Base-by-base conservation (phyloP, 2,888 invertebrate species). In the Agrochola macilenta region DNA sequence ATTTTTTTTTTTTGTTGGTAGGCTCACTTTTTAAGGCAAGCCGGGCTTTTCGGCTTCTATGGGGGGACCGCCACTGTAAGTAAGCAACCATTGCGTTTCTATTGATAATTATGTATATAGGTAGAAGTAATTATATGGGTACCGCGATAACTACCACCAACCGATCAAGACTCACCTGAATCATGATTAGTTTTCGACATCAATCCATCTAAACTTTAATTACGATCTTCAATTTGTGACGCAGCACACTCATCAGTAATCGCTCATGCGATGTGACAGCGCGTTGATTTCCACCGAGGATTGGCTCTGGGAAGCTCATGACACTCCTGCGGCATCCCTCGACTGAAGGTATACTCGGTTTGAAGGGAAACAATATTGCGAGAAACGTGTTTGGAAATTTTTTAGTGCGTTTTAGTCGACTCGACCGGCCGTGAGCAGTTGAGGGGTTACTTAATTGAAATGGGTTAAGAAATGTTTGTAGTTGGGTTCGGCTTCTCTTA, bases 191-290 rank as follows among this genome's bases (percentile, higher is more conserved):
- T 89, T 88, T 86, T 81, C 85, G 79, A 83, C 82, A 79, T 74
- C 81, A 82, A 86, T 88, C 85, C 43, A 84, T 89, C 80, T 79
- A 86, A 88, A 88, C 82, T 88, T 88, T 89, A 88, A 88, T 89
- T 89, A 84, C 69, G 63, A 78, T 75, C 78, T 68, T 78, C 79
- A 80, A 89, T 82, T 88, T 87, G 76, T 79, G 80, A 79, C 63
- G 63, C 35, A 78, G 64, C 70, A 77, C 78, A 81, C 72, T 85
- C 77, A 80, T 84, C 84, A 83, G 81, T 83, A 80, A 87, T 85
- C 87, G 79, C 73, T 89, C 87, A 89, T 83, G 84, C 84, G 86
- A 78, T 78, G 81, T 89, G 88, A 87, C 89, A 83, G 89, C 82
- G 49, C 52, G 78, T 72, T 89, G 89, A 89, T 89, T 89, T 89